Conservation (phyloP, 2,888 invertebrate genomes). For the Zaprionus lineosus region DNA sequence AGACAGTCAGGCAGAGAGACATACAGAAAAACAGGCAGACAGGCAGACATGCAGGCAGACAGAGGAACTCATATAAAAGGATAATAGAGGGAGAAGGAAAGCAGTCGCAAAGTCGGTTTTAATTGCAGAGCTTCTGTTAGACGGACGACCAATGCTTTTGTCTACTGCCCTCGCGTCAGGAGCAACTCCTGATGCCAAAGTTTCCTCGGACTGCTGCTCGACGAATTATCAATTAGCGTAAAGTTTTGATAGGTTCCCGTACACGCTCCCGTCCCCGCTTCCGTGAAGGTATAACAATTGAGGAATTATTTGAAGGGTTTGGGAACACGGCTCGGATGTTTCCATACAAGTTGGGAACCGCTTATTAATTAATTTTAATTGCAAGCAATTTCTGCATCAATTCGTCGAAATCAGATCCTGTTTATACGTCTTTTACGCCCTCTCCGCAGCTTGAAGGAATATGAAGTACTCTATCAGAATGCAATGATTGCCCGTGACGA, state of each 20-base stretch:
- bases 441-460: constrained; percentile 16
- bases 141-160: constrained; percentile 4
- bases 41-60: background rate
- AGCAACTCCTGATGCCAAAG: constrained; percentile 33
- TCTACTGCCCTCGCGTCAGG: background rate
- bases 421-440: background rate
- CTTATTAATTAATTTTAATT: constrained; percentile 5
- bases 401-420: too few relatives aligned
- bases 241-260: constrained; percentile 32
- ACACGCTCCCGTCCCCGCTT: too few relatives aligned
- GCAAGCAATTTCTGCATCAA: too few relatives aligned
- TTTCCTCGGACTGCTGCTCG: constrained; percentile 18
- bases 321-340: too few relatives aligned
- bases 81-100: background rate
- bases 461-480: constrained; percentile 15
- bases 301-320: too few relatives aligned
- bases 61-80: too few relatives aligned
- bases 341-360: background rate
- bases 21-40: background rate
- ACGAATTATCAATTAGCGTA: constrained; percentile 62
- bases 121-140: background rate
- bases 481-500: constrained; percentile 3
- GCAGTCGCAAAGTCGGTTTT: too few relatives aligned
- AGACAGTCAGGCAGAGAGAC: constrained; percentile 32
- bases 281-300: too few relatives aligned